Evolutionary conservation across 2,888 invertebrate genomes (phyloP), one percentile per base, ranked within the genome.

Genomic region (Charanyca ferruginea): DNA sequence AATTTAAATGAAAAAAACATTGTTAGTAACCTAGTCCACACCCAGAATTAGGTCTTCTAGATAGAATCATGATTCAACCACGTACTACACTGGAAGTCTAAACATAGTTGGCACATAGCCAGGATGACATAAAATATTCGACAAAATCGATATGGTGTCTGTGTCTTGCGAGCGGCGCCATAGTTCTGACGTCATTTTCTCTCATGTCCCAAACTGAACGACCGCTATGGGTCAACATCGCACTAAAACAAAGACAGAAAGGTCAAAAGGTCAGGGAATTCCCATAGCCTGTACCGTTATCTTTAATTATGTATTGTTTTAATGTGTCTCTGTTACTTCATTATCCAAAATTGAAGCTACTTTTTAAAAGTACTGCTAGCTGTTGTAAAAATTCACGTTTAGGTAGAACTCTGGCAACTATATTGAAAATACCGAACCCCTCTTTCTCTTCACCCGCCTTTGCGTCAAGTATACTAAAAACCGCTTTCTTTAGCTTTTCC

Each of bases 141-240:
- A 42, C 44, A 23, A 74, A 66, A 73, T 75, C 72, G 52, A 73
- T 73, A 52, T 9, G 28, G n/a, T 54, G 67, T 60, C 41, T 38
- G 41, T 13, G 23, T 55, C 54, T 67, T 47, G 28, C 47, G 47
- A 35, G 5, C 32, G 74, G 69, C 75, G 69, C 68, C 68, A 67
- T 52, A 25, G 38, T n/a, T 38, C 52, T 75, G 68, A 72, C 63
- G 61, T 72, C 66, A 78, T 66, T 45, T 25, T 57, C 32, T 45
- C 22, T 51, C 35, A n/a, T 22, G 61, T 52, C 41, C 47, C 70
- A 16, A 48, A 23, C 20, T 9, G 41, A 47, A 72, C 48, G 52
- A 48, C 69, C 44, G 41, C 70, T 54, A 16, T 23, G 48, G 75
- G 61, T 52, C 53, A 22, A n/a, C 32, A 9, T 59, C 13, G 28